Percentiles rank a stretch among this genome's conserved stretches.
phyloP scores from a whole-genome alignment of 1,140 invertebrate genomes.

The Scylla paramamosain region DNA sequence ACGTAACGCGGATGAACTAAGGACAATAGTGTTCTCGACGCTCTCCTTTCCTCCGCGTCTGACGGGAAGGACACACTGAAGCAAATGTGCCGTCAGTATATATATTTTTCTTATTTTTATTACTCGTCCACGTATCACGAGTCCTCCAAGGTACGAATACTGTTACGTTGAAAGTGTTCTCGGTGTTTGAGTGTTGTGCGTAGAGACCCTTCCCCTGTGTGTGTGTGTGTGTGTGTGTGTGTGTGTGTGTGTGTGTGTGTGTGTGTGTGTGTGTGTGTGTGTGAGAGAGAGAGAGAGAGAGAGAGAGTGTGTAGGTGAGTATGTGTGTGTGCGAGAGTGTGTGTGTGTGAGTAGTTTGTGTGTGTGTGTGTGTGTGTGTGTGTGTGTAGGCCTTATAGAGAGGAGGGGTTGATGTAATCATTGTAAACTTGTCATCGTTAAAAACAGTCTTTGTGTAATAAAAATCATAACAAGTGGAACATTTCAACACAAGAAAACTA shows the following conservation, averaged over 20 bases:
- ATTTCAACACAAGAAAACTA: too few species aligned
- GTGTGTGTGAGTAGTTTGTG: too few species aligned
- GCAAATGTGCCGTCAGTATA: neutral
- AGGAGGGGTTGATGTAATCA: neutral
- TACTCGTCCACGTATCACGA: neutral
- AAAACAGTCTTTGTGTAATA: neutral
- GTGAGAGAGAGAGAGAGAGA: too few species aligned
- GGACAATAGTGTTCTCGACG: neutral
- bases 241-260: conserved; percentile 21
- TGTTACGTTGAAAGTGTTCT: neutral
- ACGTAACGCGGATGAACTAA: neutral
- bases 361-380: conserved; percentile 1
- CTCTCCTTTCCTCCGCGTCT: neutral
- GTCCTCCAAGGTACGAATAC: neutral
- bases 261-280: conserved; percentile 7
- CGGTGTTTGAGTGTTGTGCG: neutral
- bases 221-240: conserved; percentile 20
- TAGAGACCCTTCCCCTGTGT: neutral
- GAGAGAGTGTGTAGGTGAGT: neutral
- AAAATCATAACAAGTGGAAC: neutral
- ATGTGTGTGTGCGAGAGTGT: too few species aligned
- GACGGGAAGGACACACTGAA: neutral
- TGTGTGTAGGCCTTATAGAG: neutral
- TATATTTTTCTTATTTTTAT: neutral
- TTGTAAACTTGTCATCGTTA: neutral